Conservation (phyloP, 2,113 vertebrate species). For the Kobus ellipsiprymnus region DNA sequence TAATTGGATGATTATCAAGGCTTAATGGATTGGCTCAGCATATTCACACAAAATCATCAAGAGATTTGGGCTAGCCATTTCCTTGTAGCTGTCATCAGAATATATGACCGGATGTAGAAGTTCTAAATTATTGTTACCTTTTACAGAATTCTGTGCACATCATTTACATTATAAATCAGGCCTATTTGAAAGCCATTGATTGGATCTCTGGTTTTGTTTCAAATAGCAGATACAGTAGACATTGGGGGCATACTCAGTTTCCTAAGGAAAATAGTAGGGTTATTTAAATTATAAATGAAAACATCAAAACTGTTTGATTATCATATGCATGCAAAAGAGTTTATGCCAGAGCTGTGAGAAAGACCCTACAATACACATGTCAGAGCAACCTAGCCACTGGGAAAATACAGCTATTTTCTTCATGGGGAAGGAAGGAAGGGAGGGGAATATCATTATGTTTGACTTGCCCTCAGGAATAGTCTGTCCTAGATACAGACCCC, state of each 20-base stretch:
- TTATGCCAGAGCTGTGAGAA: not conserved
- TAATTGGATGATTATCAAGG: conserved; percentile 76
- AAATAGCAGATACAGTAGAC: not conserved
- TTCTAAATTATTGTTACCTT: conserved; percentile 29
- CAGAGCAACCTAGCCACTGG: not conserved
- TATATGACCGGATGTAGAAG: not conserved
- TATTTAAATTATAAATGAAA: conserved; percentile 23
- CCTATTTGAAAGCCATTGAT: not conserved
- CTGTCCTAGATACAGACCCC: not conserved
- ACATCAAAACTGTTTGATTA: not conserved
- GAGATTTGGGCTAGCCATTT: conserved; percentile 29
- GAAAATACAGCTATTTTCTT: not conserved
- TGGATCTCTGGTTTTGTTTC: conserved; percentile 39
- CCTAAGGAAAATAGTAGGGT: not conserved
- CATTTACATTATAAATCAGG: not conserved
- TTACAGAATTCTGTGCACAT: not conserved
- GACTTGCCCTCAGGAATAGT: not conserved
- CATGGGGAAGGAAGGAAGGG: not conserved
- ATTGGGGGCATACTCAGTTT: not conserved
- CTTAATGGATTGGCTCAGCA: conserved; percentile 77
- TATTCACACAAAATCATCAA: conserved; percentile 54
- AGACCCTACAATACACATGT: not conserved
- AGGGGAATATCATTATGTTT: not conserved
- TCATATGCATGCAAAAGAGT: not conserved
- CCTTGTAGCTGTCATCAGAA: conserved; percentile 28